Evolutionary conservation across 2,797 vertebrate species (phyloP), one percentile per base, ranked within the genome.

Genomic region (Sphaeramia orbicularis): DNA sequence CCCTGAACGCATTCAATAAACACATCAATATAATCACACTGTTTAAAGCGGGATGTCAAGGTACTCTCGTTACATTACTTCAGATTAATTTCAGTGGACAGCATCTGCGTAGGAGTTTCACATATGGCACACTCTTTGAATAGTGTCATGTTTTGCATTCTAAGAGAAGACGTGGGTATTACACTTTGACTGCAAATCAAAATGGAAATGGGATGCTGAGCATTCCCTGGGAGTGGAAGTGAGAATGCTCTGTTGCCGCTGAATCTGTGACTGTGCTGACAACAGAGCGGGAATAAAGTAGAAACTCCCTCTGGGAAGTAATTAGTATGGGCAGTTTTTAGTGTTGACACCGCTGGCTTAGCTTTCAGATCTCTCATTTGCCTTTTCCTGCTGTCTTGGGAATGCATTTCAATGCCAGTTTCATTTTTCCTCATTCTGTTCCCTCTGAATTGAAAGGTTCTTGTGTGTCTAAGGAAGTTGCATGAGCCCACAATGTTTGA

Each of bases 291-390:
- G 71, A 75, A 72, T 47, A 58, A 67, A 80, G 63, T 57, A 63
- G 81, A 75, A 67, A 66, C 63, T 81, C 87, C 80, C 87, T 73
- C 53, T 80, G 81, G 89, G 78, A 85, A 71, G 80, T 81, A 65
- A 91, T 92, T 88, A 90, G 73, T 62, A 88, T 80, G 81, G 78
- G 74, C 69, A 78, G 75, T 80, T 85, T 82, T 81, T 52, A 67
- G 71, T 77, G 80, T 88, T 79, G 79, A 88, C 86, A 79, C 82
- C 62, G 15, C 72, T 83, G 83, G 79, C 76, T 86, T 74, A 5
- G 71, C 76, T 76, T 54, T 85, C 80, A 80, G 51, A 84, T 82
- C 70, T 68, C 80, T 65, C 84, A 59, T 83, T 82, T 86, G 65
- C 74, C 64, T 80, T 75, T 74, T 65, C 60, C 65, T 54, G 48